Evolutionary conservation across 2,888 invertebrate species (phyloP).

Genomic region (Machimus atricapillus): DNA sequence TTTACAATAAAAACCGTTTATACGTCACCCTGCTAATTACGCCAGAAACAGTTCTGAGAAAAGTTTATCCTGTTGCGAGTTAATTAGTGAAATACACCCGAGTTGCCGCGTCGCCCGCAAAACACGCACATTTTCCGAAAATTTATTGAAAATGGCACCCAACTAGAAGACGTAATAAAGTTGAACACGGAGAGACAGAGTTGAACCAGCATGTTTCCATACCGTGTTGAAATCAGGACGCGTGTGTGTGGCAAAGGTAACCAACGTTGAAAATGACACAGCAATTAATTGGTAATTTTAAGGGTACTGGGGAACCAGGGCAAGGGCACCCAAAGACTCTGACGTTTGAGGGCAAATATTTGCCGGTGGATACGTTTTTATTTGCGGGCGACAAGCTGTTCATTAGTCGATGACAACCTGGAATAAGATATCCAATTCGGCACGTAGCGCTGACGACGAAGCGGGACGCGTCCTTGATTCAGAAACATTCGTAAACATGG

Average conservation of each 20-base stretch:
- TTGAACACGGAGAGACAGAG: not conserved
- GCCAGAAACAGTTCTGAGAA: not conserved
- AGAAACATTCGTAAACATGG: not conserved
- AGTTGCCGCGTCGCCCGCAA: not conserved
- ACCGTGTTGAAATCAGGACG: not conserved
- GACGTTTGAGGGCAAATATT: not conserved
- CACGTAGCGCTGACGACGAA: not conserved
- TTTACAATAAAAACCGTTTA: not conserved
- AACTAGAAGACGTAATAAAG: not conserved
- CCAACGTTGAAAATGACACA: not conserved
- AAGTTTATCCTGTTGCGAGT: not conserved
- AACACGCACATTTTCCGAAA: not conserved
- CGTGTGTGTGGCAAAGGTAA: not conserved
- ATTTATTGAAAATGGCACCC: not conserved
- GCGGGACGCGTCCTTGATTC: not conserved
- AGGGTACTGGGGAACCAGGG: not conserved
- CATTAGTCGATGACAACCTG: not conserved
- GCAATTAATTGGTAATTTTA: not conserved
- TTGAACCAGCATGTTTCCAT: not conserved
- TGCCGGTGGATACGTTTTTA: not conserved
- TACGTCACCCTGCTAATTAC: not conserved
- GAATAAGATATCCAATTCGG: not conserved
- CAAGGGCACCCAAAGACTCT: not conserved
- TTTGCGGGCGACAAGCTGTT: not conserved
- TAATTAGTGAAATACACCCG: not conserved